Percentiles rank a stretch among this genome's conserved stretches.
Conservation (phyloP, 2,113 vertebrate genomes). For the Larimichthys crocea region DNA sequence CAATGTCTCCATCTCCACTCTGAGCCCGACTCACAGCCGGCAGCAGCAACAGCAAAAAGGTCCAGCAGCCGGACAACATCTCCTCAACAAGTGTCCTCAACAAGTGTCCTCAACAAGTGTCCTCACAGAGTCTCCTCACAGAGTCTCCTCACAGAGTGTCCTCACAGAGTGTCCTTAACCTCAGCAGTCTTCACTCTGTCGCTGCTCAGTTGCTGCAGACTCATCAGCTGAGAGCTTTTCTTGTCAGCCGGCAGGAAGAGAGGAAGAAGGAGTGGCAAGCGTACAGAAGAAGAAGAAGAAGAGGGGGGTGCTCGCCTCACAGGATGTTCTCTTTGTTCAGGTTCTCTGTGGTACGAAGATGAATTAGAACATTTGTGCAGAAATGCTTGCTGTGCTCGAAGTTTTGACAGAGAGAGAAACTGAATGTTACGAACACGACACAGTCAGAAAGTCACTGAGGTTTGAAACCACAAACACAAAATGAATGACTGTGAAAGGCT, state of each 20-base stretch:
- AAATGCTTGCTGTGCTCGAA: too few species aligned
- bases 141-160: neutral
- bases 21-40: conserved; percentile 30
- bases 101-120: too few species aligned
- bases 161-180: neutral
- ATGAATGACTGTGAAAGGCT: too few species aligned
- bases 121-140: neutral
- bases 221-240: conserved; percentile 26
- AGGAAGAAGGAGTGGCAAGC: conserved; percentile 29
- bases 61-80: conserved; percentile 40
- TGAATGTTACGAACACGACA: too few species aligned
- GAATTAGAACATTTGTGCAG: too few species aligned
- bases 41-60: conserved; percentile 27
- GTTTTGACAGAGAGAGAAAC: too few species aligned
- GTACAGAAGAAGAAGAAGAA: conserved; percentile 18
- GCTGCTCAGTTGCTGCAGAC: neutral
- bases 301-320: too few species aligned
- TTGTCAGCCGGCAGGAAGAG: conserved; percentile 18
- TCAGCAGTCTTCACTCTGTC: neutral
- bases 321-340: conserved; percentile 9
- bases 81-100: neutral
- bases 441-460: too few species aligned
- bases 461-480: too few species aligned
- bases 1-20: conserved; percentile 58
- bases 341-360: too few species aligned